phyloP scores from a whole-genome alignment of 2,888 invertebrate species.

The Tanytarsus gracilentus region DNA sequence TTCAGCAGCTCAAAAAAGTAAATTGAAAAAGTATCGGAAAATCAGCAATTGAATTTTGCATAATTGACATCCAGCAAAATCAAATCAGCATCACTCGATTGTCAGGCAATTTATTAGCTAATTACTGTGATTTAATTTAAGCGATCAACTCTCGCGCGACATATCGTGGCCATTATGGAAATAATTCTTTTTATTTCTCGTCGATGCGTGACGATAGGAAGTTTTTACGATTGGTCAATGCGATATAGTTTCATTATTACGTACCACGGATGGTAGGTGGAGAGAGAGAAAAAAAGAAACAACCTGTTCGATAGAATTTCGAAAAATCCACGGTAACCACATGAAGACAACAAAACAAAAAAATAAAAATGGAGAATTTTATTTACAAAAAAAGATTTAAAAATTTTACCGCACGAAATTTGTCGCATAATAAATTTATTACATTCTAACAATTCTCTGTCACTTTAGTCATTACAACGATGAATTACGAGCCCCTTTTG shows the following conservation, averaged over 20 bases:
- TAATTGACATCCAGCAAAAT: slow-evolving; percentile 9
- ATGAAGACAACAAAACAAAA: slow-evolving; percentile 1
- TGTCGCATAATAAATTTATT: too few relatives aligned
- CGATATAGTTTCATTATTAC: background rate
- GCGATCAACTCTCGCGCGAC: background rate
- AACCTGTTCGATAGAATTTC: background rate
- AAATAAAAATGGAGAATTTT: slow-evolving; percentile 1
- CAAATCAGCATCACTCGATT: slow-evolving; percentile 10
- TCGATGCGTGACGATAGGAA: background rate
- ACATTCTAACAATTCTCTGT: too few relatives aligned
- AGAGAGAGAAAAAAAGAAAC: background rate
- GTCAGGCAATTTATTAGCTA: slow-evolving; percentile 5
- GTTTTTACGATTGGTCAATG: background rate
- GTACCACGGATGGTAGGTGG: background rate
- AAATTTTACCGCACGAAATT: too few relatives aligned
- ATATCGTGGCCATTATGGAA: too few relatives aligned
- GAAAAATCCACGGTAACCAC: slow-evolving; percentile 3
- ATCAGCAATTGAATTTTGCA: too few relatives aligned
- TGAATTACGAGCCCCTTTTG: too few relatives aligned
- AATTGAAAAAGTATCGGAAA: too few relatives aligned
- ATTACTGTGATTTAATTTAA: slow-evolving; percentile 1
- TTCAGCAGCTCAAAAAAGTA: too few relatives aligned
- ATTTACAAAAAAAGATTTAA: too few relatives aligned
- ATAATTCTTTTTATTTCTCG: too few relatives aligned
- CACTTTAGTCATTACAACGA: too few relatives aligned